These are phyloP conservation scores for Celastrina argiolus DNA, from an alignment of 2,888 invertebrate genomes.

Conservation along the genomic window DNA sequence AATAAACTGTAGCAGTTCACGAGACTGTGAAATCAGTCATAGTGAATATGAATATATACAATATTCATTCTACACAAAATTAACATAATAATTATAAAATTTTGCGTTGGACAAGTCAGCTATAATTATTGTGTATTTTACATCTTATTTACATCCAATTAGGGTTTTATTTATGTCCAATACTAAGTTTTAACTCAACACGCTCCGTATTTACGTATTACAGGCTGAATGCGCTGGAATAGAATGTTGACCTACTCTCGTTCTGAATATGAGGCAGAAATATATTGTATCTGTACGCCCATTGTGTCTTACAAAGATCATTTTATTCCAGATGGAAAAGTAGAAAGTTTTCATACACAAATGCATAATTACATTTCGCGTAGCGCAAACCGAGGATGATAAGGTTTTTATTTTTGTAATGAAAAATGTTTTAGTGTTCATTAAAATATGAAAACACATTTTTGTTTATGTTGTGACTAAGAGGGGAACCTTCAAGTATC, in stretches of 20 bases:
- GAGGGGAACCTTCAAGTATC: background rate
- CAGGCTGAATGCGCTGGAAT: conserved; percentile 23
- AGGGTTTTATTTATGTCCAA: background rate
- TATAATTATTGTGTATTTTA: background rate
- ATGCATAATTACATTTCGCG: conserved; percentile 29
- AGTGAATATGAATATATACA: background rate
- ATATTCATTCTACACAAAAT: background rate
- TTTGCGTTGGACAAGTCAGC: background rate
- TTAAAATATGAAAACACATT: conserved; percentile 16
- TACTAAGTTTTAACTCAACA: conserved; percentile 18
- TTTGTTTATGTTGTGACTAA: background rate
- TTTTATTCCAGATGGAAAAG: conserved; percentile 33
- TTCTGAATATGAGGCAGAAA: conserved; percentile 32
- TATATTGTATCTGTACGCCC: conserved; percentile 36
- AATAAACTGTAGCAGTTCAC: background rate
- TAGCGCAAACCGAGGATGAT: conserved; percentile 10
- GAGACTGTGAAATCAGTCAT: background rate
- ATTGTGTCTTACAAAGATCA: conserved; percentile 35
- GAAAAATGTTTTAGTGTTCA: conserved; percentile 21
- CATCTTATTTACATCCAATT: background rate
- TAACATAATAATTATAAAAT: background rate
- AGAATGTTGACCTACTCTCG: conserved; percentile 34
- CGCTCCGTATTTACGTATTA: conserved; percentile 19
- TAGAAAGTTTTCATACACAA: conserved; percentile 24
- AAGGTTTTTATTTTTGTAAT: conserved; percentile 7